phyloP scores from a whole-genome alignment of 2,113 vertebrate genomes.

The Willisornis vidua region DNA sequence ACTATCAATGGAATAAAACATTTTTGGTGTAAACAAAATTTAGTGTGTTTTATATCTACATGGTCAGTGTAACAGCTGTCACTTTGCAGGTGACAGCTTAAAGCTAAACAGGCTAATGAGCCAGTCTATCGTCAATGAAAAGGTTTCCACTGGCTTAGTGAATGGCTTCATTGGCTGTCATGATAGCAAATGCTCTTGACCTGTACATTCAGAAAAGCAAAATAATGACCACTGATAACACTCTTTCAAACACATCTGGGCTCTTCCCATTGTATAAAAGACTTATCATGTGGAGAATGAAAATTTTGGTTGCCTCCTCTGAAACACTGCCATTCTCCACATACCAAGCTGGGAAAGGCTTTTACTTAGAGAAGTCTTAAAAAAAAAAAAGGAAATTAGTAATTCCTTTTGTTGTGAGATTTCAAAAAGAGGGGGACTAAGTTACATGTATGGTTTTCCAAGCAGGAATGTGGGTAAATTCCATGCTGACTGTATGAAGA shows the following conservation, averaged over 20 bases:
- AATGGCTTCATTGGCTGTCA: neutral
- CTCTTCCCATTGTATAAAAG: neutral
- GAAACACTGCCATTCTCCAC: neutral
- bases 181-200: neutral
- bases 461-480: neutral
- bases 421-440: neutral
- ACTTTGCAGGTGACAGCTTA: neutral
- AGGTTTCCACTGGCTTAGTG: neutral
- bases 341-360: neutral
- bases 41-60: neutral
- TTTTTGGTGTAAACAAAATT: neutral
- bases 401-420: neutral
- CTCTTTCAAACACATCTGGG: neutral
- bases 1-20: neutral
- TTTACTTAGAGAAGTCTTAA: neutral
- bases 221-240: neutral
- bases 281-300: neutral
- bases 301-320: neutral
- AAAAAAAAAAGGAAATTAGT: neutral
- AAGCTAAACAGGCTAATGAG: neutral
- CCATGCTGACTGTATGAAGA: rapidly evolving
- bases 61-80: neutral
- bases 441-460: neutral
- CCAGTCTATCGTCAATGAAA: neutral
- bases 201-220: neutral